These are phyloP conservation scores for Zaprionus davidi DNA, from an alignment of 1,140 invertebrate genomes.

Conservation along the genomic window DNA sequence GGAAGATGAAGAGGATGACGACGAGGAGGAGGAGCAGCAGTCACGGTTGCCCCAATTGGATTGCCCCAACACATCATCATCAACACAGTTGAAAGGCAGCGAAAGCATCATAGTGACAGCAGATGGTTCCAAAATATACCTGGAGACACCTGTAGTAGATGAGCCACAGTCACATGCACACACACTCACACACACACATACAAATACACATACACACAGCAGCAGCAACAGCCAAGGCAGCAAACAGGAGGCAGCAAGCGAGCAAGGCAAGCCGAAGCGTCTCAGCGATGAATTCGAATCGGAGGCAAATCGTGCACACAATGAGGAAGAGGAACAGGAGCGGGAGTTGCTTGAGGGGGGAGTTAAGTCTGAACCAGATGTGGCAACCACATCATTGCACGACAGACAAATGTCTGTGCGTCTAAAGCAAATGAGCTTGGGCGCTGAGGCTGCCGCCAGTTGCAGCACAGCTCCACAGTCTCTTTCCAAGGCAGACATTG, in stretches of 20 bases:
- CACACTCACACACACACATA: conserved; percentile 50
- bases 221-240: conserved; percentile 10
- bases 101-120: conserved; percentile 70
- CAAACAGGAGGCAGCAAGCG: conserved; percentile 8
- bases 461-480: conserved; percentile 22
- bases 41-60: conserved; percentile 25
- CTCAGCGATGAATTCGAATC: conserved; percentile 80
- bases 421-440: conserved; percentile 78
- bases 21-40: conserved; percentile 30
- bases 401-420: conserved; percentile 80
- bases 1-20: conserved; percentile 43
- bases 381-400: conserved; percentile 48
- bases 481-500: conserved; percentile 66
- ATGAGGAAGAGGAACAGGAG: conserved; percentile 42
- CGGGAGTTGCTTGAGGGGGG: conserved; percentile 1
- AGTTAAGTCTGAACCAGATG: conserved; percentile 56
- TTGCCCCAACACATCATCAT: conserved; percentile 71
- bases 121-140: conserved; percentile 75
- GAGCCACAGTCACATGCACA: conserved; percentile 60
- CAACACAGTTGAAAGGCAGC: conserved; percentile 56
- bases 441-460: conserved; percentile 38
- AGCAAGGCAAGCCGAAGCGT: conserved; percentile 74
- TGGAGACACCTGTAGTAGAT: conserved; percentile 81
- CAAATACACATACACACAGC: conserved; percentile 53
- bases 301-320: conserved; percentile 42